These are phyloP conservation scores for Nesogale talazaci DNA, from an alignment of 2,113 vertebrate genomes.

Conservation along the genomic window DNA sequence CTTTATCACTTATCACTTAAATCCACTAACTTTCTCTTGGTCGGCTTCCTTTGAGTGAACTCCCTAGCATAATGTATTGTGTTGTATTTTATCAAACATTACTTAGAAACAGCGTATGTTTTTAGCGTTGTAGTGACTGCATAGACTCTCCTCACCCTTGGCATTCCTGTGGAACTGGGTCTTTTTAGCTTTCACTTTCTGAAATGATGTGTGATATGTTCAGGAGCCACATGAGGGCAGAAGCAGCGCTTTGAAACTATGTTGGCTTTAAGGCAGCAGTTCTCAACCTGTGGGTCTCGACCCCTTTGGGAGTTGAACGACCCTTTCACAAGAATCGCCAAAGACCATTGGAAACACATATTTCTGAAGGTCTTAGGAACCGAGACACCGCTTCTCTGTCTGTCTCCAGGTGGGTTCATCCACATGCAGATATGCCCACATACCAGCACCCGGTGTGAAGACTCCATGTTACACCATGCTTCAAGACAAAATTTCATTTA, in stretches of 20 bases:
- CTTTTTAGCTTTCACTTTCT: not conserved
- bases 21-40: not conserved
- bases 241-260: conserved; percentile 26
- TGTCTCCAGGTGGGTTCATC: no score
- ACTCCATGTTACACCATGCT: no score
- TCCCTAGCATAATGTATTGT: not conserved
- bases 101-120: not conserved
- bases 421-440: no score
- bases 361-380: no score
- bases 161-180: not conserved
- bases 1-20: not conserved
- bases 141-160: not conserved
- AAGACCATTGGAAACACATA: no score
- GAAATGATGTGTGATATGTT: conserved; percentile 40
- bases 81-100: not conserved
- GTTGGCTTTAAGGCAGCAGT: not conserved
- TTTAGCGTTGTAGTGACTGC: not conserved
- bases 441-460: no score
- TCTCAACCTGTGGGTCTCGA: no score
- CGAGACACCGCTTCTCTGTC: no score
- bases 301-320: no score
- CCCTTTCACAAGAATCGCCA: no score
- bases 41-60: not conserved
- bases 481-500: no score
- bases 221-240: conserved; percentile 65